Evolutionary conservation across 2,113 vertebrate genomes (phyloP).

Genomic region (Cololabis saira): DNA sequence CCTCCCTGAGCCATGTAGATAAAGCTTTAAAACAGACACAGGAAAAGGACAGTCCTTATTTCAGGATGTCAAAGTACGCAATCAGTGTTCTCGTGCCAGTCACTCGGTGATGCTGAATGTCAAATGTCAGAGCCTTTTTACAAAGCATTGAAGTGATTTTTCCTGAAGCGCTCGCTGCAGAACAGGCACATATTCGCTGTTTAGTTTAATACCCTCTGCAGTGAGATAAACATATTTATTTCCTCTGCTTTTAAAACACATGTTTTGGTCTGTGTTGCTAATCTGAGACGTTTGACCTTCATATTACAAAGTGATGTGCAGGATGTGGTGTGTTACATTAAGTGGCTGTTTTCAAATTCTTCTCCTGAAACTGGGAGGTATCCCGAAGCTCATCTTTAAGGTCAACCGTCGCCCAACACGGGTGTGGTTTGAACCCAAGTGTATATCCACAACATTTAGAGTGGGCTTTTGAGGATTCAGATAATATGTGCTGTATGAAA

Average conservation of each 20-base stretch:
- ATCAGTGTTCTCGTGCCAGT: constrained; percentile 47
- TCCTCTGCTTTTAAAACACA: constrained; percentile 2
- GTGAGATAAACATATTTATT: not conserved
- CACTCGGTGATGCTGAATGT: constrained; percentile 46
- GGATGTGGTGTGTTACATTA: too few relatives aligned
- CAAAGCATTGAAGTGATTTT: constrained; percentile 18
- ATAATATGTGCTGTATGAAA: too few relatives aligned
- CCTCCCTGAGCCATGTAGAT: constrained; percentile 16
- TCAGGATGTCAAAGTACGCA: constrained; percentile 30
- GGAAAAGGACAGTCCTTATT: constrained; percentile 11
- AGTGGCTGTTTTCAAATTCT: too few relatives aligned
- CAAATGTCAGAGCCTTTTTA: constrained; percentile 39
- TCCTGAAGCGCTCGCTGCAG: not conserved
- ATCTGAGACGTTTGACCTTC: too few relatives aligned
- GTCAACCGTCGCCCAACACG: too few relatives aligned
- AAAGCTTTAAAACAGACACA: constrained; percentile 16
- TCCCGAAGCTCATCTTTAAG: too few relatives aligned
- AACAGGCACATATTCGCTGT: constrained; percentile 1
- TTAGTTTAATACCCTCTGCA: constrained; percentile 5
- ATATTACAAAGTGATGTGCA: too few relatives aligned
- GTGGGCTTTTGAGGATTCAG: too few relatives aligned
- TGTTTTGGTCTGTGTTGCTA: too few relatives aligned
- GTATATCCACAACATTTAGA: too few relatives aligned
- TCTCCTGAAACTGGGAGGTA: too few relatives aligned
- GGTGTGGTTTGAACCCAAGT: too few relatives aligned